phyloP scores from a whole-genome alignment of 30 jellyfish, hydroid and myxozoan species.

The Morbakka virulenta region DNA sequence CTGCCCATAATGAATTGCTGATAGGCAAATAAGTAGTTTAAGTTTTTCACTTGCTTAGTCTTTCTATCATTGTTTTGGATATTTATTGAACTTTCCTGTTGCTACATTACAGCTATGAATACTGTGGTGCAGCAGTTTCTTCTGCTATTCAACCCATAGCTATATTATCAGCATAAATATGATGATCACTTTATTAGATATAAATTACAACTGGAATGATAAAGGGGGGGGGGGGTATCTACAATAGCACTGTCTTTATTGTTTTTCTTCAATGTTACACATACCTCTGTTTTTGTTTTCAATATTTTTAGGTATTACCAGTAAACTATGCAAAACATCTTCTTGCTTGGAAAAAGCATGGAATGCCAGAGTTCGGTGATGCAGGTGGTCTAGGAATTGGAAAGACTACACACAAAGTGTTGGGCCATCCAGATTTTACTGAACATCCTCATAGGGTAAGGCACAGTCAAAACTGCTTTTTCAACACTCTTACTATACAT shows the following conservation, averaged over 20 bases:
- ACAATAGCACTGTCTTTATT: neutral
- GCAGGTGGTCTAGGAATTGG: slow-evolving; percentile 87
- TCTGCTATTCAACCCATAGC: no score
- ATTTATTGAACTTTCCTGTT: no score
- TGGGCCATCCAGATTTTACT: slow-evolving; percentile 44
- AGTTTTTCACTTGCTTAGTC: no score
- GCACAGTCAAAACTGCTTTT: neutral
- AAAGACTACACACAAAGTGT: slow-evolving; percentile 47
- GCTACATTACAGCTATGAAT: no score
- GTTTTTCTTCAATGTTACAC: neutral
- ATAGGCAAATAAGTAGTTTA: no score
- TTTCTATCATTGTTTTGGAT: no score
- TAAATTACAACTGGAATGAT: no score
- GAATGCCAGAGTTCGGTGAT: slow-evolving; percentile 74
- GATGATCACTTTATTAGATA: no score
- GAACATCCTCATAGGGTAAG: slow-evolving; percentile 66
- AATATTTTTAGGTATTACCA: slow-evolving; percentile 26
- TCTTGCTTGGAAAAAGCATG: slow-evolving; percentile 50
- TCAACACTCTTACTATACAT: neutral
- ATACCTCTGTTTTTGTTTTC: neutral
- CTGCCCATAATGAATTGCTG: no score
- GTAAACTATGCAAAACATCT: slow-evolving; percentile 48
- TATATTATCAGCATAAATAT: no score
- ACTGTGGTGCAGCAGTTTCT: no score
- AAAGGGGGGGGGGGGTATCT: no score